A percentile compares a stretch with the other conserved stretches of the same genome.
phyloP scores from a whole-genome alignment of 2,888 invertebrate genomes.

The Scaptomyza parva region DNA sequence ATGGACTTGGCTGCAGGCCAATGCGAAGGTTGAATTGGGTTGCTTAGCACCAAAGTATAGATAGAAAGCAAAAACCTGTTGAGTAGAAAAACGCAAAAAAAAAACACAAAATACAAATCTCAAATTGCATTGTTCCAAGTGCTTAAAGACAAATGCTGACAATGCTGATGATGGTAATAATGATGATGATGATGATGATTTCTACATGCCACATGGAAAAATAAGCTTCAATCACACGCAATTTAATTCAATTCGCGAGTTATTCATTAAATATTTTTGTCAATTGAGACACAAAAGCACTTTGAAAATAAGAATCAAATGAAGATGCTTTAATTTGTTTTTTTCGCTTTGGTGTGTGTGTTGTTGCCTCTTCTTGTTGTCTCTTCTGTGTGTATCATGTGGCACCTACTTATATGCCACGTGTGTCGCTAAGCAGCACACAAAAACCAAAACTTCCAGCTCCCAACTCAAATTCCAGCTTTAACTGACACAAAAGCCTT shows the following conservation, averaged over 20 bases:
- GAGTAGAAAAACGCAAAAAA: constrained; percentile 20
- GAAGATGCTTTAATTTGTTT: constrained; percentile 10
- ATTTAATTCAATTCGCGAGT: constrained; percentile 68
- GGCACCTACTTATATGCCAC: constrained; percentile 59
- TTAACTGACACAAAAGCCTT: background rate
- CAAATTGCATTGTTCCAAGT: constrained; percentile 33
- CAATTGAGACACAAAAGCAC: constrained; percentile 43
- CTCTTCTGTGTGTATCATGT: constrained; percentile 15
- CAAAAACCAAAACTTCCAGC: background rate
- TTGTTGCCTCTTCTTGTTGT: constrained; percentile 22
- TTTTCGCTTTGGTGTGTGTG: no score
- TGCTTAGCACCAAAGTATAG: constrained; percentile 22
- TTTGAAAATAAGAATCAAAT: constrained; percentile 22
- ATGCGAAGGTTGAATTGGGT: constrained; percentile 42
- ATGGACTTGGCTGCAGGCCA: constrained; percentile 57
- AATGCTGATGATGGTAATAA: constrained; percentile 16
- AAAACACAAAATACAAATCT: no score
- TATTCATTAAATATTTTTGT: constrained; percentile 30
- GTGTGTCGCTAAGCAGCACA: constrained; percentile 61
- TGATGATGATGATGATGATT: constrained; percentile 12
- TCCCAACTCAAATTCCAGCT: background rate
- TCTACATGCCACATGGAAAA: constrained; percentile 15
- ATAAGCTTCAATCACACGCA: constrained; percentile 67
- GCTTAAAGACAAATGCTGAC: constrained; percentile 26
- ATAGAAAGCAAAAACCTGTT: constrained; percentile 50